Evolutionary conservation across 2,797 vertebrate species (phyloP).

Genomic region (Chelon auratus): DNA sequence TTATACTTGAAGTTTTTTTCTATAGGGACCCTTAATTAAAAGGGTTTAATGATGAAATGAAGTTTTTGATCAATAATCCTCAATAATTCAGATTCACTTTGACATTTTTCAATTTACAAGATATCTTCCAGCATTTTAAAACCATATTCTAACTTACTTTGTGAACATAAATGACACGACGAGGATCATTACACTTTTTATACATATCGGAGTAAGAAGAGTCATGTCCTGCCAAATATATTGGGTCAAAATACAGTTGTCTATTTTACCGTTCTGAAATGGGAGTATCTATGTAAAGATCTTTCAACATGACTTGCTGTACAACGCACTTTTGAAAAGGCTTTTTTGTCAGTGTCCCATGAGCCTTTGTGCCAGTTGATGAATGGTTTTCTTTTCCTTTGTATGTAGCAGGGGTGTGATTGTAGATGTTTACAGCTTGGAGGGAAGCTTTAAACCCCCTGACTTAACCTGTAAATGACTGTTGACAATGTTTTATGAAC

Average conservation of each 20-base stretch:
- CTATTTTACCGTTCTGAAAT: constrained; percentile 42
- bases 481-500: constrained; percentile 40
- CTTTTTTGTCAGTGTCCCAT: constrained; percentile 55
- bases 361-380: constrained; percentile 62
- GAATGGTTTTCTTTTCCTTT: constrained; percentile 48
- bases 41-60: constrained; percentile 34
- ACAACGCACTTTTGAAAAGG: constrained; percentile 69
- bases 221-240: constrained; percentile 66
- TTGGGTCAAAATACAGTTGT: constrained; percentile 30
- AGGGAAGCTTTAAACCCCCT: constrained; percentile 19
- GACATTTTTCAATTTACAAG: constrained; percentile 20
- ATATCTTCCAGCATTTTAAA: constrained; percentile 54
- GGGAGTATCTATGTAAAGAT: constrained; percentile 49
- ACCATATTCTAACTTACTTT: constrained; percentile 49
- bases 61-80: constrained; percentile 3
- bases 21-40: constrained; percentile 16
- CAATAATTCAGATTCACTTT: constrained; percentile 24
- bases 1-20: constrained; percentile 36
- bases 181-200: constrained; percentile 32
- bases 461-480: constrained; percentile 46
- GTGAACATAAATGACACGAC: constrained; percentile 23
- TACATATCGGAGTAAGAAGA: constrained; percentile 36
- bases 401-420: constrained; percentile 42
- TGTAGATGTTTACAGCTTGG: constrained; percentile 49
- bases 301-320: constrained; percentile 46